Conservation (phyloP, 1,140 invertebrate species). For the Tribolium castaneum region DNA sequence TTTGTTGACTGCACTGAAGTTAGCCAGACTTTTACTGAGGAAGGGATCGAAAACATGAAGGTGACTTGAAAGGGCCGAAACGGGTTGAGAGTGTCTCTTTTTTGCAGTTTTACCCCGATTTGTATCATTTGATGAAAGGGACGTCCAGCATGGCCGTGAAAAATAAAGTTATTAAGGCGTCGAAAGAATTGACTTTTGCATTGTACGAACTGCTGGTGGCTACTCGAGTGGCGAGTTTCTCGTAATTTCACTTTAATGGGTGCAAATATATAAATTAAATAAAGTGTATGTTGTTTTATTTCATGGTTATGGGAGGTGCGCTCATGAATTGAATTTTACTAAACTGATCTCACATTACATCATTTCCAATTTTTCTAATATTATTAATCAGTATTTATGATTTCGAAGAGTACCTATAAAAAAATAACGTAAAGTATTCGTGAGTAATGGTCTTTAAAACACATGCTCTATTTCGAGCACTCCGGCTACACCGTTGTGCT, state of each 20-base stretch:
- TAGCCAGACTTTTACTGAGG: conserved; percentile 72
- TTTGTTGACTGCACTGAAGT: conserved; percentile 79
- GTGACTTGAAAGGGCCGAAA: conserved; percentile 53
- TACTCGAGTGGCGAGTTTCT: conserved; percentile 58
- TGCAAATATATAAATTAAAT: not conserved
- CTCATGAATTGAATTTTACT: no score
- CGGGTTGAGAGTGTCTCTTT: conserved; percentile 9
- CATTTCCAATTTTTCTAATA: no score
- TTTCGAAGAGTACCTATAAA: no score
- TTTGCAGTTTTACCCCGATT: conserved; percentile 76
- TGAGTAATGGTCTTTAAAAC: no score
- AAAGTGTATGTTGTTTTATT: not conserved
- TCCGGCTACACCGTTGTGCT: no score
- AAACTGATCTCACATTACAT: no score
- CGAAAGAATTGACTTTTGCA: conserved; percentile 49
- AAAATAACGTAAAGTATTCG: no score
- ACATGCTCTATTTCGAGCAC: no score
- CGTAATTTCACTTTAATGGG: conserved; percentile 50
- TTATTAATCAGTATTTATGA: no score
- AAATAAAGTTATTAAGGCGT: conserved; percentile 52
- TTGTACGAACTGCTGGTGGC: conserved; percentile 53
- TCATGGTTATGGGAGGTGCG: no score
- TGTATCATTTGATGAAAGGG: conserved; percentile 70
- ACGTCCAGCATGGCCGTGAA: conserved; percentile 55
- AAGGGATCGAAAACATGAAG: conserved; percentile 68